A percentile compares a stretch with the other conserved stretches of the same genome.
Conservation (phyloP, 2,888 invertebrate genomes). For the Cylindroiulus punctatus region DNA sequence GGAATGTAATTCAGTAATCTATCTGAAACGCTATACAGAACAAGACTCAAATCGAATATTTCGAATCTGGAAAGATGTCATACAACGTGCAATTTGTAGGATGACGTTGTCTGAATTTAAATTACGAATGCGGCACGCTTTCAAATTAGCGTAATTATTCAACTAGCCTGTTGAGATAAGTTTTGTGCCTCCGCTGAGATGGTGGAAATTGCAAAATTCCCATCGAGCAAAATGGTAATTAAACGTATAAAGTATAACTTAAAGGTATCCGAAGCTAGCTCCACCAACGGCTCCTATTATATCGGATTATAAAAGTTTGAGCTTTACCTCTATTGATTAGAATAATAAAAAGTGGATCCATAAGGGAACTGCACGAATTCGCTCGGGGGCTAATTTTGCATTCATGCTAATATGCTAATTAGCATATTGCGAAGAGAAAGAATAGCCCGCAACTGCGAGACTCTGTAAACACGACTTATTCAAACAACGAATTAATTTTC, state of each 20-base stretch:
- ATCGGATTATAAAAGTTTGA: conserved; percentile 30
- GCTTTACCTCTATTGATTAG: conserved; percentile 39
- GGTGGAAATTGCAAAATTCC: not conserved
- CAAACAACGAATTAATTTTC: conserved; percentile 47
- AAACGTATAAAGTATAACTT: not conserved
- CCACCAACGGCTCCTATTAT: not conserved
- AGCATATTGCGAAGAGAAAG: conserved; percentile 43
- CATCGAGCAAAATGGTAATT: not conserved
- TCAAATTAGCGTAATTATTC: conserved; percentile 13
- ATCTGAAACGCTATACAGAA: too few species aligned
- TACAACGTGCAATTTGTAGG: too few species aligned
- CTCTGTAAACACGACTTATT: conserved; percentile 45
- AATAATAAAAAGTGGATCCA: conserved; percentile 45
- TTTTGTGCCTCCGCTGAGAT: not conserved
- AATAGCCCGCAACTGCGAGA: conserved; percentile 44
- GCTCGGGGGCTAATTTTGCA: conserved; percentile 47
- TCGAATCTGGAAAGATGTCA: too few species aligned
- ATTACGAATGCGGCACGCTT: not conserved
- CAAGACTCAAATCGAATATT: too few species aligned
- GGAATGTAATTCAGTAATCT: too few species aligned
- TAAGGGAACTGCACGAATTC: conserved; percentile 35
- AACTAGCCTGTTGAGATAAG: not conserved
- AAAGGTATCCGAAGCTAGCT: not conserved
- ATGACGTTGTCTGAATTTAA: too few species aligned
- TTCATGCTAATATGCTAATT: conserved; percentile 45